Evolutionary conservation across 2,888 invertebrate genomes (phyloP), one percentile per base, ranked within the genome.

Genomic region (Zaprionus lineosus): DNA sequence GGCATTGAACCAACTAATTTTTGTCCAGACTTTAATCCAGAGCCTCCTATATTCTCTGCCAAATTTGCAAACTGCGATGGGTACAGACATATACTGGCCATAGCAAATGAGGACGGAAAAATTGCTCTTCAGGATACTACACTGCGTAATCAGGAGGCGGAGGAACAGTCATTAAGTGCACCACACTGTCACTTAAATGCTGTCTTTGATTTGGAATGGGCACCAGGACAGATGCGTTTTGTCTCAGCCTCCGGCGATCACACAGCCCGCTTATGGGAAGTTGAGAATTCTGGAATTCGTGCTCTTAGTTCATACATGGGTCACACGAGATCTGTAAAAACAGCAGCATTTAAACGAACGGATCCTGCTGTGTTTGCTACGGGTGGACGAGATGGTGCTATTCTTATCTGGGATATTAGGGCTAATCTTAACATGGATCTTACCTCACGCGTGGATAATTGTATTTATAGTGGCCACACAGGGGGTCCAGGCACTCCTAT

Each of bases 181-280:
- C 91, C 91, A 57, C 92, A 92, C 72, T 93, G 93, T 57, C 97
- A 97, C 89, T 93, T 92, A 79, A 97, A 97, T 91, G 97, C 97
- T 0, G 94, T 97, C 21, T 97, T 97, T 87, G 97, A 97, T 88
- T 88, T 97, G 46, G 94, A 95, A 0, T 98, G 97, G 97, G 93
- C 94, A 91, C 94, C 94, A 0, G 92, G 92, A 0, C 92, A 94
- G 81, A 92, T 93, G 92, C 94, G 93, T 79, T 91, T 97, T 55
- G 93, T 97, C 0, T 97, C 96, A 2, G 97, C 94, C 0, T 96
- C 97, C 34, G 95, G 94, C 1, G 97, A 97, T 89, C 95, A 96
- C 86, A 94, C 94, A 0, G 94, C 95, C 0, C 92, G 93, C 53
- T 91, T 97, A 9, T 97, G 96, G 94, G 95, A 96, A 86, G 91